Base-by-base conservation (phyloP, 2,113 vertebrate genomes). In the Istiophorus platypterus region DNA sequence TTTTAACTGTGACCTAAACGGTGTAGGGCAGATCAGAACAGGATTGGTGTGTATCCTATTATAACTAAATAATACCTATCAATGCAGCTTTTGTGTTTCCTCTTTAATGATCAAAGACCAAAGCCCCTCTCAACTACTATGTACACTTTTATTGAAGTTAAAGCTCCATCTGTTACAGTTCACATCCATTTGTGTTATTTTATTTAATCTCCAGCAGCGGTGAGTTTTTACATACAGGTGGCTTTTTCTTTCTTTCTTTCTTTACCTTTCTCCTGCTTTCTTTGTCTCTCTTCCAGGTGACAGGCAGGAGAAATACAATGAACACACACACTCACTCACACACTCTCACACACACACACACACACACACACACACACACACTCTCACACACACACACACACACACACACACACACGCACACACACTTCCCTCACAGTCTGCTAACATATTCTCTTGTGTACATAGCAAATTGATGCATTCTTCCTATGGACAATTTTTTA, bases 201-300 rank as follows among this genome's bases (percentile, higher is more conserved):
- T 58, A n/a, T 20, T 63, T 26, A n/a, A n/a, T 17, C 51, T 45
- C 67, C 29, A 74, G 72, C 82, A 63, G 89, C 89, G 89, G 84
- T 90, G 81, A 85, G 59, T 73, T 79, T 92, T 92, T 92, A 84
- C 87, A 88, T 88, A 91, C 91, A 93, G 91, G 84, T 91, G 87
- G 69, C 56, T 81, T 39, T n/a, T 34, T 34, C 67, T 80, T 78
- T 76, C 5, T 18, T 72, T n/a, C 75, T 41, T 57, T 64, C 29
- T 67, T 67, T 56, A 58, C 52, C 51, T 74, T 66, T 54, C 39
- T 68, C 17, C 49, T 4, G 56, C 13, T 70, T n/a, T 80, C 56
- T 82, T 73, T 86, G 37, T 90, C 37, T 76, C 22, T 73, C 39
- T 65, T 79, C 59, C 74, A 86, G 72, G 71, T 86, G 86, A 90